Evolutionary conservation across 2,113 vertebrate species (phyloP).

Genomic region (Pachyramphus minor): DNA sequence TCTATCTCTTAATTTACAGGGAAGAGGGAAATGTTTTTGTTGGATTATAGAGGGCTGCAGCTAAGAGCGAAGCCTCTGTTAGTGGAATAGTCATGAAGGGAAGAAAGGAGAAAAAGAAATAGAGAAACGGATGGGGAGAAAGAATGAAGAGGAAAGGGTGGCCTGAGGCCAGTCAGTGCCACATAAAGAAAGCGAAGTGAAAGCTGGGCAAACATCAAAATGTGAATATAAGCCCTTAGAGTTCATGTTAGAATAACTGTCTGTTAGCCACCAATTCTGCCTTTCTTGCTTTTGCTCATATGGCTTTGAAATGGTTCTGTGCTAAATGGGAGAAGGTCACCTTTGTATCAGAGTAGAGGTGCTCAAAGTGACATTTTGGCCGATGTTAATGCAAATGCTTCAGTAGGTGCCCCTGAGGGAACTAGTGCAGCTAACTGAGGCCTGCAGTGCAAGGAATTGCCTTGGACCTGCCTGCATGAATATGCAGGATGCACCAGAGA

Average conservation of each 20-base stretch:
- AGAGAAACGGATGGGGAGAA: not conserved
- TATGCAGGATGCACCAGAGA: not conserved
- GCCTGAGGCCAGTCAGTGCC: not conserved
- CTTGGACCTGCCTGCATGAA: too few relatives aligned
- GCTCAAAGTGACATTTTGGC: not conserved
- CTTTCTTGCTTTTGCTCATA: not conserved
- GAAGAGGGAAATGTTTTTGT: not conserved
- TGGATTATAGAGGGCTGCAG: not conserved
- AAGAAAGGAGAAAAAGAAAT: not conserved
- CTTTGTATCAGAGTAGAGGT: not conserved
- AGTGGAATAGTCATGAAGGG: not conserved
- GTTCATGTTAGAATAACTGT: not conserved
- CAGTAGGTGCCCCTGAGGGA: not conserved
- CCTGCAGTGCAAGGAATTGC: accelerated
- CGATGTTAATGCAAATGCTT: not conserved
- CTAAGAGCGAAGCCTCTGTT: not conserved
- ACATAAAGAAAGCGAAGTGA: not conserved
- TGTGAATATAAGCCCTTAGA: not conserved
- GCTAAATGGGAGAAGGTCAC: not conserved
- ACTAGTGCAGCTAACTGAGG: not conserved
- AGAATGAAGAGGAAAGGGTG: not conserved
- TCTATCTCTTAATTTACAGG: not conserved
- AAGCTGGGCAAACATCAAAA: not conserved
- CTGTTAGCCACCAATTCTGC: not conserved
- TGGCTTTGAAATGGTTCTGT: not conserved